phyloP scores from a whole-genome alignment of 1,140 invertebrate genomes.

The Anoplolepis gracilipes region DNA sequence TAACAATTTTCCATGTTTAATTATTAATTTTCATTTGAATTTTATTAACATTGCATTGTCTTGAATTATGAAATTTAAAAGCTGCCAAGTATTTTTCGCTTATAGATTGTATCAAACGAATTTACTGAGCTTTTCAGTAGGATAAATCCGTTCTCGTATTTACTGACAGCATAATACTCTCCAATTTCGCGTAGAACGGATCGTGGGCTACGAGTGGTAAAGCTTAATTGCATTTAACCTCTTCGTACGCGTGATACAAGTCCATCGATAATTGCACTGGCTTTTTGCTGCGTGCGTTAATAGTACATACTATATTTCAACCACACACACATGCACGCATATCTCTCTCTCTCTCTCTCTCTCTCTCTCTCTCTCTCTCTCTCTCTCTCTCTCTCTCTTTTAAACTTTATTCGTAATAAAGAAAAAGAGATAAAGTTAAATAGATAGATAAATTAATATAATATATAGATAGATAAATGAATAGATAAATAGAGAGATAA shows the following conservation, averaged over 20 bases:
- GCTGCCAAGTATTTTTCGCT: neutral
- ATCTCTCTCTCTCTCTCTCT: too few relatives aligned
- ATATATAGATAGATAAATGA: too few relatives aligned
- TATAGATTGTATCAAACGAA: neutral
- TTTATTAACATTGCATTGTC: neutral
- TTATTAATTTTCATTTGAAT: neutral
- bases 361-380: too few relatives aligned
- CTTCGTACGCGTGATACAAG: conserved; percentile 34
- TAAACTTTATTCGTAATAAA: neutral
- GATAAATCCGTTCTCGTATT: conserved; percentile 24
- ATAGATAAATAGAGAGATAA: too few relatives aligned
- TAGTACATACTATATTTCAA: neutral
- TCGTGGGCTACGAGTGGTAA: conserved; percentile 11
- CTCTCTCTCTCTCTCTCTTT: neutral
- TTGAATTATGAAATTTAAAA: neutral
- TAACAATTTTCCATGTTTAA: neutral
- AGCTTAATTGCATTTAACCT: conserved; percentile 49
- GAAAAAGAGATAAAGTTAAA: too few relatives aligned
- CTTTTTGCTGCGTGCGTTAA: conserved; percentile 13
- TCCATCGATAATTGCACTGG: conserved; percentile 37
- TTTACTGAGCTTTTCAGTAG: conserved; percentile 4
- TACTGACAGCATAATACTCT: conserved; percentile 20
- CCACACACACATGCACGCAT: too few relatives aligned
- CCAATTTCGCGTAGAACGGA: conserved; percentile 5
- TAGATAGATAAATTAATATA: too few relatives aligned